Conservation (phyloP, 2,888 invertebrate genomes). For the Aphelenchoides bicaudatus region DNA sequence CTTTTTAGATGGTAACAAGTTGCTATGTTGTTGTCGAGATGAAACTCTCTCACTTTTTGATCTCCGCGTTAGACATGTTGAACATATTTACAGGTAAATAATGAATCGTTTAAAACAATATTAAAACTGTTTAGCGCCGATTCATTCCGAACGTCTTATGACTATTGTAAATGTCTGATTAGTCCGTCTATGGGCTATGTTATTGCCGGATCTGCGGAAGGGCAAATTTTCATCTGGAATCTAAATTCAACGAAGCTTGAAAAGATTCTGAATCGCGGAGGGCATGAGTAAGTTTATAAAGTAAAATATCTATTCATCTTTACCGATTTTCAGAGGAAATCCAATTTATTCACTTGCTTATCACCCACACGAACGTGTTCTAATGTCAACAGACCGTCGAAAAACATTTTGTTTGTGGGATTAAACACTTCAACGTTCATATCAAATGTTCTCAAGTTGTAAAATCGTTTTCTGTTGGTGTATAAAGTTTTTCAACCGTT, state of each 20-base stretch:
- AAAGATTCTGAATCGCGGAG: slow-evolving; percentile 36
- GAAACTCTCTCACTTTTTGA: slow-evolving; percentile 91
- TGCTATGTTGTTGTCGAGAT: slow-evolving; percentile 87
- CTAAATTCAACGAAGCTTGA: slow-evolving; percentile 41
- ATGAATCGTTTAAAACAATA: too few species aligned
- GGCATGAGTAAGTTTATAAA: slow-evolving; percentile 35
- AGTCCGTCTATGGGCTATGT: slow-evolving; percentile 84
- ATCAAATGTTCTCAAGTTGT: not conserved
- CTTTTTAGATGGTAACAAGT: slow-evolving; percentile 75
- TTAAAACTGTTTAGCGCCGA: too few species aligned
- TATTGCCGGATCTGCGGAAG: slow-evolving; percentile 86
- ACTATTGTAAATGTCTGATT: slow-evolving; percentile 42
- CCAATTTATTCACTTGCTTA: slow-evolving; percentile 50
- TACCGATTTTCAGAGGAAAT: slow-evolving; percentile 26
- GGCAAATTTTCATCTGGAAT: slow-evolving; percentile 86
- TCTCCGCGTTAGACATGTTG: slow-evolving; percentile 82
- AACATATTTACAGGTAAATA: slow-evolving; percentile 80
- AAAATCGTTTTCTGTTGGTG: too few species aligned
- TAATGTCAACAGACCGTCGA: slow-evolving; percentile 46
- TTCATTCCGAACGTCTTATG: slow-evolving; percentile 70
- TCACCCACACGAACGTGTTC: slow-evolving; percentile 49
- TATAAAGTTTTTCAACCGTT: too few species aligned
- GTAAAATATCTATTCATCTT: not conserved
- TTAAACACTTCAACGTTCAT: slow-evolving; percentile 21
- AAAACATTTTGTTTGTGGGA: slow-evolving; percentile 43